Evolutionary conservation across 2,888 invertebrate genomes (phyloP), one percentile per base, ranked within the genome.

Genomic region (Nomada fucata): DNA sequence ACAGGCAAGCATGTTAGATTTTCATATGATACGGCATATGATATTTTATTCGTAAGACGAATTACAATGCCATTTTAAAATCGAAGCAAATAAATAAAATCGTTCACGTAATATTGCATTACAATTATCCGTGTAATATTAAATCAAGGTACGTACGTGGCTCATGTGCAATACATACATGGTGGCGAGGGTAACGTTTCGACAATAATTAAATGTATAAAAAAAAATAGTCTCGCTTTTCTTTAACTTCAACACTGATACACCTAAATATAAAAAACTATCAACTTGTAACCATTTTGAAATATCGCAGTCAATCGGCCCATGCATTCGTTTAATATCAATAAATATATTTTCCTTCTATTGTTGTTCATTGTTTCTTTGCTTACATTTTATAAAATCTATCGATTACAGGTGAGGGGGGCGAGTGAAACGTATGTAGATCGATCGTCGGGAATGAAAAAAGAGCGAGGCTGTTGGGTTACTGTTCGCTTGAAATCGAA

Each of bases 61-160:
- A 76, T 81, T 88, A 88, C 80, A 85, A 63, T 77, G 64, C 61
- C 61, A 47, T 59, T 76, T 79, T 57, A 61, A 83, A 47, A 77
- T 79, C 55, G 65, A 73, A 55, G n/a, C 60, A 86, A 87, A 87
- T 87, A 87, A 87, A 87, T 87, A 84, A 77, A 82, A 79, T 55
- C n/a, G 53, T 76, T 76, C 61, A 42, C 47, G 73, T 65, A 59
- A 72, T 68, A 68, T 64, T 69, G 59, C 57, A 44, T 72, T 70
- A 79, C 26, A 61, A 63, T 68, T 79, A 64, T 72, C 55, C 26
- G 20, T 75, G 61, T 73, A 79, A 79, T 68, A 71, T 72, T 67
- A 61, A 61, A 71, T 82, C 73, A 63, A 71, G 75, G 73, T 75
- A 59, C 82, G 52, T 57, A 61, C 11, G 52, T 64, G 57, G 36